Base-by-base conservation (phyloP, 2,888 invertebrate genomes). In the Andrena fulva region DNA sequence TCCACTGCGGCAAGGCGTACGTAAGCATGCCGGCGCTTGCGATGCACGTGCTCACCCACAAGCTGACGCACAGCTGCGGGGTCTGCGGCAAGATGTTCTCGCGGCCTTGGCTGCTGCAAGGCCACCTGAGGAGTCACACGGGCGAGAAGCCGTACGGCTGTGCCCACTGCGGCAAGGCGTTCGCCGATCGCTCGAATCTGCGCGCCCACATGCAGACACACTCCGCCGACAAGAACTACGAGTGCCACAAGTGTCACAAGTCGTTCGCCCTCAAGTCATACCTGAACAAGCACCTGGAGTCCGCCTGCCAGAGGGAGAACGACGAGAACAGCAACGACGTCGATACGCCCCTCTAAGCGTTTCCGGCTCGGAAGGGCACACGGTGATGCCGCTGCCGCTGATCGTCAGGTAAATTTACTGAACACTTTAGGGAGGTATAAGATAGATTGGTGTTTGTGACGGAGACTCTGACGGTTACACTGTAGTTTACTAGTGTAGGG, bases 21-120 rank as follows among this genome's bases (percentile, higher is more conserved):
- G 99, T 99, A 69, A 98, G 98, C 90, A 99, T 99, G 99, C 99
- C 99, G 0, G 99, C 99, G 0, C 95, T 99, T 72, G 98, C 99
- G 66, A 99, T 98, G 97, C 98, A 98, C 94, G 96, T 98, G 84
- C 96, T 97, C 72, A 99, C 98, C 62, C 99, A 99, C 95, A 98
- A 98, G 93, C 96, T 99, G 90, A 96, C 97, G 27, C 99, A 99
- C 95, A 97, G 97, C 90, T 99, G 99, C 94, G 96, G 97, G 78
- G 97, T 98, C 50, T 99, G 99, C 94, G 98, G 98, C 75, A 99
- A 99, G 94, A 96, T 98, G 92, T 99, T 99, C 95, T 98, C 98
- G 10, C 95, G 99, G 48, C 98, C 99, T n/a, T 99, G 99, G 99
- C 95, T 99, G 75, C 96, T 98, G 68, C 97, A 97, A 92, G 98